Conservation (phyloP, 1,140 invertebrate genomes). For the Drosophila saltans region DNA sequence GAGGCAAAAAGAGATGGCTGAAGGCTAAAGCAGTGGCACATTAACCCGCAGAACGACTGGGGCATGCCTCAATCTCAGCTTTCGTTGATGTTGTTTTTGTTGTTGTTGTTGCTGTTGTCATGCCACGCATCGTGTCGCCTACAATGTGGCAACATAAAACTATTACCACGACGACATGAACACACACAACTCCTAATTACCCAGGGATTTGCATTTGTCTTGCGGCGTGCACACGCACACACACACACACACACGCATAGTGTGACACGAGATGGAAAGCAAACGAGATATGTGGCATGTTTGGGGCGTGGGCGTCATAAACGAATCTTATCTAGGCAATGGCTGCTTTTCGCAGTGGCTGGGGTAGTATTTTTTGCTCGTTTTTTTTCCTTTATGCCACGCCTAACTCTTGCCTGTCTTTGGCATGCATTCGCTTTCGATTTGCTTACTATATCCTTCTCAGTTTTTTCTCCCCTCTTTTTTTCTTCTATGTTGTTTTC, state of each 20-base stretch:
- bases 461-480: conserved; percentile 6
- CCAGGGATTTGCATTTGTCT: conserved; percentile 80
- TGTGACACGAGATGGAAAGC: neutral
- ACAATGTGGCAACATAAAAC: conserved; percentile 81
- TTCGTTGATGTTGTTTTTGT: conserved; percentile 6
- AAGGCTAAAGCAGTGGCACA: conserved; percentile 45
- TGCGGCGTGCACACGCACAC: conserved; percentile 51
- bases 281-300: conserved; percentile 7
- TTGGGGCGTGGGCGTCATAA: conserved; percentile 69
- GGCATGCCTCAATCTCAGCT: conserved; percentile 68
- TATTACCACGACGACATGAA: conserved; percentile 81
- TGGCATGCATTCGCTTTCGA: conserved; percentile 45
- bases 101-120: conserved; percentile 16
- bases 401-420: conserved; percentile 55
- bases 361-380: conserved; percentile 1
- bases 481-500: conserved; percentile 19
- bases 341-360: conserved; percentile 14
- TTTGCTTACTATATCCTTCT: neutral
- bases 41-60: conserved; percentile 59
- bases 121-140: conserved; percentile 71
- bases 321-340: conserved; percentile 71
- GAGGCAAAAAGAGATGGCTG: neutral
- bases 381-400: conserved; percentile 30
- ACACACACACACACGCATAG: neutral
- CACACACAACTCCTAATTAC: conserved; percentile 81